Percentiles rank a stretch among this genome's conserved stretches.
These are phyloP conservation scores for Metacarcinus magister DNA, from an alignment of 2,888 invertebrate species.

Conservation along the genomic window DNA sequence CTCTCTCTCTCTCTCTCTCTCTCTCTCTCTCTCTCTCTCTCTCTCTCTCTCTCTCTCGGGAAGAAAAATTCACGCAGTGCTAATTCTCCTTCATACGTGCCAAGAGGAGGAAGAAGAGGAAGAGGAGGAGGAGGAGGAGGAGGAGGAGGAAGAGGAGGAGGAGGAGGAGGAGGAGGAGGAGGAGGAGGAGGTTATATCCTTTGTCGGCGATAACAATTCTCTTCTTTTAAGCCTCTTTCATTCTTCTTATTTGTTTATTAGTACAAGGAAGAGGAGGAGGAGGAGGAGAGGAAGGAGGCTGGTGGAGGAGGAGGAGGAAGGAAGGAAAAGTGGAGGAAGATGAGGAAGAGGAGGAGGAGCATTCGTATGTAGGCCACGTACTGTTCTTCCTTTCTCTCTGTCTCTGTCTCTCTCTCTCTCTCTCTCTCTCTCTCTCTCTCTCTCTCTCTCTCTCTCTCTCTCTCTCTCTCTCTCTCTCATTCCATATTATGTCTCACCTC, in stretches of 20 bases:
- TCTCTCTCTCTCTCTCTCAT: too few species aligned
- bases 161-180: too few species aligned
- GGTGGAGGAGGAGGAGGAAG: too few species aligned
- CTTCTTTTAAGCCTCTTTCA: background rate
- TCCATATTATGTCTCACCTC: too few species aligned
- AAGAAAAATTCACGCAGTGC: background rate
- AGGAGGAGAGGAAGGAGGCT: background rate
- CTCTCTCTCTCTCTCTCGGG: background rate
- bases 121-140: background rate
- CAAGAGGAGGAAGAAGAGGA: background rate
- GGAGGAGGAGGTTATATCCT: background rate
- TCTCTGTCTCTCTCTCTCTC: too few species aligned
- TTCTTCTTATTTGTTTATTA: background rate
- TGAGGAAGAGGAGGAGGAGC: too few species aligned
- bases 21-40: too few species aligned
- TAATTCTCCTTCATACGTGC: background rate
- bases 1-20: too few species aligned
- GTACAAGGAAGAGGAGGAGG: background rate
- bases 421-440: too few species aligned
- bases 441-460: too few species aligned
- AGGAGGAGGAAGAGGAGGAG: background rate
- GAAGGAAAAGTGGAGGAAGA: too few species aligned
- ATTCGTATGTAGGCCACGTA: background rate
- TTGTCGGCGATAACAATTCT: background rate
- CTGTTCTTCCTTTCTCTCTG: constrained; percentile 10